Base-by-base conservation (phyloP, 2,888 invertebrate genomes). In the Philonicus albiceps region DNA sequence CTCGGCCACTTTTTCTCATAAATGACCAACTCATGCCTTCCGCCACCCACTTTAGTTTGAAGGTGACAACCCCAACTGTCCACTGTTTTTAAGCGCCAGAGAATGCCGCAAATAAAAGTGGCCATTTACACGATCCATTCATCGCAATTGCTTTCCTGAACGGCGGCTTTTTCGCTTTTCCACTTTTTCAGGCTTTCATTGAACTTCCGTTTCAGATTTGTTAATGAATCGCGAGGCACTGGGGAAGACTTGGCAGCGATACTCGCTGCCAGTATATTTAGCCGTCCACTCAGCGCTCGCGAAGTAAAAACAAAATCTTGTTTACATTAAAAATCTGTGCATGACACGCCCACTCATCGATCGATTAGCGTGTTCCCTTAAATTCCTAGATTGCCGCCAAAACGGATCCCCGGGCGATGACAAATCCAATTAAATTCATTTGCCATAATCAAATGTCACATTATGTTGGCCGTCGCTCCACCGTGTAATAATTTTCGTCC, bases 361-460 rank as follows among this genome's bases (percentile, higher is more conserved):
- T 64, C 64, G 64, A 64, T 49, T 49, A 49, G 49, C 6, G 49
- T 2, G 8, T 11, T 27, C 27, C 64, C 22, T 2, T 8, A 64
- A 27, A 27, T 27, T 64, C 64, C 22, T 27, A 64, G 64, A 22
- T 64, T 11, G 64, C 64, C 27, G 64, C 27, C 64, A 11, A 11
- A 16, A 19, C 11, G 64, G 22, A 4, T 11, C 19, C 64, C 64
- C 64, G 11, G 64, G 64, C 11, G 64, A 64, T 6, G 11, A 27
- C 78, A 43, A 78, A 53, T 49, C 34, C 53, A 81, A 81, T 81
- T 81, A 55, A 81, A 81, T 64, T 81, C 55, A 81, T 81, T 81
- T 31, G 19, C 55, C 19, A 22, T 80, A 81, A 55, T 81, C 81
- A 81, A 55, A 13, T 81, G 81, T 81, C 81, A 81, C 81, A 81